Percentiles rank a stretch among this genome's conserved stretches.
phyloP scores from a whole-genome alignment of 2,888 invertebrate species.

The Lochmaea capreae region DNA sequence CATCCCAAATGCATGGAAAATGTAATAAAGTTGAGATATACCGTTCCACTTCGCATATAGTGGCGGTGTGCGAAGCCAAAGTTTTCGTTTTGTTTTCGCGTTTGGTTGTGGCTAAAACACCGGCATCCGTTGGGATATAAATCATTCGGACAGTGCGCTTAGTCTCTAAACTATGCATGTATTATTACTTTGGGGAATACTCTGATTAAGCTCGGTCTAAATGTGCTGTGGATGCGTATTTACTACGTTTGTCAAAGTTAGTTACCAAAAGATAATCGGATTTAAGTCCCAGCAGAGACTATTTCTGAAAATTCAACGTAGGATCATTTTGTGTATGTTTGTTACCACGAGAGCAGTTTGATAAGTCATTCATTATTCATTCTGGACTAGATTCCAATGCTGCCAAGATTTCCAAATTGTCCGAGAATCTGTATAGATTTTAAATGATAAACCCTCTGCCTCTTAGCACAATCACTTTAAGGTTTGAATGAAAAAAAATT shows the following conservation, averaged over 20 bases:
- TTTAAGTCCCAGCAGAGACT: too few relatives aligned
- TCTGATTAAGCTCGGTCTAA: background rate
- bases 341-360: too few relatives aligned
- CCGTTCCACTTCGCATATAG: slow-evolving; percentile 13
- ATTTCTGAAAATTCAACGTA: too few relatives aligned
- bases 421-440: too few relatives aligned
- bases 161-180: slow-evolving; percentile 1
- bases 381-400: too few relatives aligned
- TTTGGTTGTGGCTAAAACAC: slow-evolving; percentile 14
- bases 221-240: background rate
- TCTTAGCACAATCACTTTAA: too few relatives aligned
- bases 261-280: background rate
- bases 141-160: background rate
- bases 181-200: slow-evolving; percentile 4
- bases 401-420: too few relatives aligned
- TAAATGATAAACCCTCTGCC: too few relatives aligned
- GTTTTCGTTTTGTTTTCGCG: slow-evolving; percentile 17
- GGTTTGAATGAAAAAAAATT: too few relatives aligned
- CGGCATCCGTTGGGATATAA: slow-evolving; percentile 11
- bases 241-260: background rate
- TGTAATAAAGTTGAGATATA: slow-evolving; percentile 33
- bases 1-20: slow-evolving; percentile 34
- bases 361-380: too few relatives aligned
- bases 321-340: too few relatives aligned
- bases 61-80: slow-evolving; percentile 16